phyloP scores from a whole-genome alignment of 2,797 vertebrate species.

The Paguma larvata region DNA sequence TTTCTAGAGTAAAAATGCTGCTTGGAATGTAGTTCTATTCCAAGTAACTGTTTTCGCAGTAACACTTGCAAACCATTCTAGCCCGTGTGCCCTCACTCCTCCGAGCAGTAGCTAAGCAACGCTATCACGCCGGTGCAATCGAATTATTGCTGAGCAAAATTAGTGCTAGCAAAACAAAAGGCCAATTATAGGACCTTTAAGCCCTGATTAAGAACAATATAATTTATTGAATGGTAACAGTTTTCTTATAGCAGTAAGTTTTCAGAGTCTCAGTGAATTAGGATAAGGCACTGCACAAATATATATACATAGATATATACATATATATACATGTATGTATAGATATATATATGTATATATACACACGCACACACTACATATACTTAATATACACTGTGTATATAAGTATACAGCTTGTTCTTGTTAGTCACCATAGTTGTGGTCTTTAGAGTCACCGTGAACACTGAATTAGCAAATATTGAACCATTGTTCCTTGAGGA shows the following conservation, averaged over 20 bases:
- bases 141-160: neutral
- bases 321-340: too few relatives aligned
- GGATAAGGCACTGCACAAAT: neutral
- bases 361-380: neutral
- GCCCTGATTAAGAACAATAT: conserved; percentile 15
- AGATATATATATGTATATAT: too few relatives aligned
- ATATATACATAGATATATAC: neutral
- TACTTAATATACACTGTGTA: neutral
- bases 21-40: conserved; percentile 73
- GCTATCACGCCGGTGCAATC: neutral
- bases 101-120: conserved; percentile 46
- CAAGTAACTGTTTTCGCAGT: conserved; percentile 80
- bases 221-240: neutral
- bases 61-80: conserved; percentile 58
- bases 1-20: conserved; percentile 66
- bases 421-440: neutral
- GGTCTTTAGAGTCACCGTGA: neutral
- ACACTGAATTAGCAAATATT: neutral
- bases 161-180: neutral
- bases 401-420: neutral
- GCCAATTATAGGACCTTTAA: neutral
- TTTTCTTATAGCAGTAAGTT: conserved; percentile 47
- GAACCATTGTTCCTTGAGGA: neutral
- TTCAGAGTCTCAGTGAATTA: neutral
- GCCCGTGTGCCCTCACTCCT: neutral